A percentile compares a stretch with the other conserved stretches of the same genome.
Conservation (phyloP, 1,140 invertebrate genomes). For the Plectrocnemia conspersa region DNA sequence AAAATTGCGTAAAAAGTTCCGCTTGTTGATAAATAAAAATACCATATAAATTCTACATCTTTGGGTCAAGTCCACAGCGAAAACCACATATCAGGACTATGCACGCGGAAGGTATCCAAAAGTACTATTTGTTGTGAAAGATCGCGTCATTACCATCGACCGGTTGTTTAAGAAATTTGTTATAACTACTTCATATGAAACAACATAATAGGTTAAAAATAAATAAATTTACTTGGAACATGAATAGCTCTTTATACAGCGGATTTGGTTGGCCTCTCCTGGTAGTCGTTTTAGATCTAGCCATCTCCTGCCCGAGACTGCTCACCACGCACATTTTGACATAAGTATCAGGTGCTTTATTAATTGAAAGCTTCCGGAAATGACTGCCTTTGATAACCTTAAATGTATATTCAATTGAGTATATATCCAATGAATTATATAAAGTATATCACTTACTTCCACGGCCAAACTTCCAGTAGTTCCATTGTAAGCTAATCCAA, state of each 20-base stretch:
- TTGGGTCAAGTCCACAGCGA: no score
- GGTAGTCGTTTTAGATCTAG: slow-evolving; percentile 84
- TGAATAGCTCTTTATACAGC: slow-evolving; percentile 92
- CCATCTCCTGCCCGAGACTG: slow-evolving; percentile 88
- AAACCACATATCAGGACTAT: no score
- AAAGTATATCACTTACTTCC: slow-evolving; percentile 58
- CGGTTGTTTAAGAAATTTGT: no score
- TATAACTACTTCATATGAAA: no score
- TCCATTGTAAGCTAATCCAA: slow-evolving; percentile 87
- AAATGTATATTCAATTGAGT: slow-evolving; percentile 11
- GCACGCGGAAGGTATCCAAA: no score
- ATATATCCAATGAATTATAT: slow-evolving; percentile 3
- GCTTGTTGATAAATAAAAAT: no score
- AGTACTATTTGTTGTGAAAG: no score
- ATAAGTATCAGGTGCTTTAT: slow-evolving; percentile 85
- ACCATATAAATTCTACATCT: no score
- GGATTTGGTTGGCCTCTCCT: slow-evolving; percentile 89
- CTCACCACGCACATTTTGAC: slow-evolving; percentile 88
- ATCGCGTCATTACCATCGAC: no score
- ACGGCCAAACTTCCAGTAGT: slow-evolving; percentile 87
- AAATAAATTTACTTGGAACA: slow-evolving; percentile 72
- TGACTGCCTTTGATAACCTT: slow-evolving; percentile 83
- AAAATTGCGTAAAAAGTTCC: no score
- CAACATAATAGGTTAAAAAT: not conserved
- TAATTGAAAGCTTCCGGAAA: slow-evolving; percentile 71